A percentile compares a stretch with the other conserved stretches of the same genome.
Evolutionary conservation across 2,113 vertebrate species (phyloP).

Genomic region (Oxyura jamaicensis): DNA sequence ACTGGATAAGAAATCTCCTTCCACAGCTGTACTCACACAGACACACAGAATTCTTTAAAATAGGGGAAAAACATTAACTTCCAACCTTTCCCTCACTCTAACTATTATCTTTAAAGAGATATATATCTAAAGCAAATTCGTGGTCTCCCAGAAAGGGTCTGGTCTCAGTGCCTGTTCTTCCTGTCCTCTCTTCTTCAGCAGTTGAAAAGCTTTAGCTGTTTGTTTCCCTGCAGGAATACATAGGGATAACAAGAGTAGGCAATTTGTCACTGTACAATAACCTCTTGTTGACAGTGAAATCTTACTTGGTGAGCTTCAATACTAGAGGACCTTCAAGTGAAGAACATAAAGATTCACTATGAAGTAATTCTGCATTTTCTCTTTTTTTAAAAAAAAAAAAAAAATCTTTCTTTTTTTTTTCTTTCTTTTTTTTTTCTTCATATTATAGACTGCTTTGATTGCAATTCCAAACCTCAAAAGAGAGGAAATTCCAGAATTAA

Average conservation of each 20-base stretch:
- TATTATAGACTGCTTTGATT: constrained; percentile 19
- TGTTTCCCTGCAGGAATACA: neutral
- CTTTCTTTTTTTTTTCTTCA: neutral
- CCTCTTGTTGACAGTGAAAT: neutral
- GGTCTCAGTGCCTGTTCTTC: neutral
- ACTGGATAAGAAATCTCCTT: neutral
- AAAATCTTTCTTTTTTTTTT: neutral
- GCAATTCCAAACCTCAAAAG: constrained; percentile 21
- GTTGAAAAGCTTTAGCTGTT: neutral
- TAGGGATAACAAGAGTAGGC: neutral
- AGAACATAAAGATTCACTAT: neutral
- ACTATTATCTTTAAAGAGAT: neutral
- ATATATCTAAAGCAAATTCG: neutral
- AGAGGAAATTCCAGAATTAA: constrained; percentile 27
- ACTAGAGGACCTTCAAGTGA: neutral
- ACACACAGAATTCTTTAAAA: neutral
- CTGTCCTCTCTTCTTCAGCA: neutral
- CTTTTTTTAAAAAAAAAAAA: no score
- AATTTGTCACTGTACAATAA: neutral
- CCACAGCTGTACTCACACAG: neutral
- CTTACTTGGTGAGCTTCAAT: neutral
- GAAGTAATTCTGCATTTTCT: neutral
- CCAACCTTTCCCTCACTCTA: neutral
- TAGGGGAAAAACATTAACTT: neutral
- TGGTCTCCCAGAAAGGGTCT: neutral